These are phyloP conservation scores for Sycon ciliatum DNA, from an alignment of 37 sponge, comb jelly and placozoan genomes.

Conservation along the genomic window DNA sequence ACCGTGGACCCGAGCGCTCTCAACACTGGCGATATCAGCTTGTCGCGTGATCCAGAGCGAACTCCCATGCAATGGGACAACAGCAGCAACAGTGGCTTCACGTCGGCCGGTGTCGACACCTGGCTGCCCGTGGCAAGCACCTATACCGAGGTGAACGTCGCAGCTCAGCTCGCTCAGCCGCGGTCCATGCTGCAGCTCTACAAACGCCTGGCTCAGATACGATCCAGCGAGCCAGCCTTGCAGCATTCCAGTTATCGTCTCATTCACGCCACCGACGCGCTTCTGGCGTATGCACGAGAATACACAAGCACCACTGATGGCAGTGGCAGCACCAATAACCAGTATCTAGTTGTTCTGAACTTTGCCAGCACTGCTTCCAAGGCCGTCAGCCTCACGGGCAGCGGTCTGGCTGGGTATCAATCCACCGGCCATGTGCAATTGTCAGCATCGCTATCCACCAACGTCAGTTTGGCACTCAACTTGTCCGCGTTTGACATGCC, in stretches of 20 bases:
- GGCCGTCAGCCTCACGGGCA: too few relatives aligned
- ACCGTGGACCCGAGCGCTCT: conserved; percentile 32
- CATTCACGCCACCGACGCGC: too few relatives aligned
- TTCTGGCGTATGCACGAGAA: too few relatives aligned
- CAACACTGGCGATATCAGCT: background rate
- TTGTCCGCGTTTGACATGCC: too few relatives aligned
- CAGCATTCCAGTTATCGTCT: conserved; percentile 17
- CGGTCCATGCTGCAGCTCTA: conserved; percentile 49
- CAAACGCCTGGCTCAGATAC: conserved; percentile 31
- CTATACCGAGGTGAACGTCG: conserved; percentile 44
- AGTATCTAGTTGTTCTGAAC: too few relatives aligned
- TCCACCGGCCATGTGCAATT: too few relatives aligned
- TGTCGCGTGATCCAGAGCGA: conserved; percentile 61
- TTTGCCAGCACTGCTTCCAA: too few relatives aligned
- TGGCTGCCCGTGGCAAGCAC: conserved; percentile 75
- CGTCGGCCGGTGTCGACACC: conserved; percentile 17
- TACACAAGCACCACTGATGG: too few relatives aligned
- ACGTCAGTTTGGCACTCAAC: too few relatives aligned
- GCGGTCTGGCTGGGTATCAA: too few relatives aligned
- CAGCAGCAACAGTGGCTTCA: conserved; percentile 62
- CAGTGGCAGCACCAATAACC: too few relatives aligned
- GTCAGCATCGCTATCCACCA: too few relatives aligned
- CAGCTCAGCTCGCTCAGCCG: conserved; percentile 26
- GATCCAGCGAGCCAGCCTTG: conserved; percentile 19
- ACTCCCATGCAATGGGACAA: conserved; percentile 88